Evolutionary conservation across 2,113 vertebrate species (phyloP).

Genomic region (Sapayoa aenigma): DNA sequence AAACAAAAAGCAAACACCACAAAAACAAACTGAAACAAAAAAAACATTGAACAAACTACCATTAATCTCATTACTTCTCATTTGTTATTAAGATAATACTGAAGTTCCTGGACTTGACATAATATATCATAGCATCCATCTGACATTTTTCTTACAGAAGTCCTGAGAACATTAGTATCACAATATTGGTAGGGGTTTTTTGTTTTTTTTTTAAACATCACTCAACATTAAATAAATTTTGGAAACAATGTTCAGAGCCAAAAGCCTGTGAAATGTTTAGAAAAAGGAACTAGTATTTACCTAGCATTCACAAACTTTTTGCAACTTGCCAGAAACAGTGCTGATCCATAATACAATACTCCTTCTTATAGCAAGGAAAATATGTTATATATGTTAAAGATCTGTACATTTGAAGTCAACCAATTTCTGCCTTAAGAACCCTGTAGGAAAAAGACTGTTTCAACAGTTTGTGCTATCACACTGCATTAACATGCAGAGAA

Average conservation of each 20-base stretch:
- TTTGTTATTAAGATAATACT: neutral
- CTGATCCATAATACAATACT: neutral
- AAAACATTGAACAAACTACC: neutral
- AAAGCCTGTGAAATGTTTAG: neutral
- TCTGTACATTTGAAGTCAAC: neutral
- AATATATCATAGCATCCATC: neutral
- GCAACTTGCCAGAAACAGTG: neutral
- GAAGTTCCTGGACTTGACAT: neutral
- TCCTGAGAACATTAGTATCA: neutral
- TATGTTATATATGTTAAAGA: neutral
- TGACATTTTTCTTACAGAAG: neutral
- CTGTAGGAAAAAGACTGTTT: neutral
- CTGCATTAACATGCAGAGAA: neutral
- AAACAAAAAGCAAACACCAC: no score
- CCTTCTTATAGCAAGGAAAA: neutral
- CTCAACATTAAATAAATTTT: slow-evolving; percentile 17
- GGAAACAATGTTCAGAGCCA: neutral
- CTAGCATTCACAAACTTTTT: neutral
- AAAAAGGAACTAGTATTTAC: neutral
- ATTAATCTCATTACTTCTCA: neutral
- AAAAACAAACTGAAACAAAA: neutral
- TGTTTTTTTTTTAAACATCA: neutral
- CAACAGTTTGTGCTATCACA: neutral
- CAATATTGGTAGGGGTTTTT: neutral
- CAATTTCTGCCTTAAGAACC: neutral